phyloP scores from a whole-genome alignment of 2,888 invertebrate species.

The Xylocampa areola region DNA sequence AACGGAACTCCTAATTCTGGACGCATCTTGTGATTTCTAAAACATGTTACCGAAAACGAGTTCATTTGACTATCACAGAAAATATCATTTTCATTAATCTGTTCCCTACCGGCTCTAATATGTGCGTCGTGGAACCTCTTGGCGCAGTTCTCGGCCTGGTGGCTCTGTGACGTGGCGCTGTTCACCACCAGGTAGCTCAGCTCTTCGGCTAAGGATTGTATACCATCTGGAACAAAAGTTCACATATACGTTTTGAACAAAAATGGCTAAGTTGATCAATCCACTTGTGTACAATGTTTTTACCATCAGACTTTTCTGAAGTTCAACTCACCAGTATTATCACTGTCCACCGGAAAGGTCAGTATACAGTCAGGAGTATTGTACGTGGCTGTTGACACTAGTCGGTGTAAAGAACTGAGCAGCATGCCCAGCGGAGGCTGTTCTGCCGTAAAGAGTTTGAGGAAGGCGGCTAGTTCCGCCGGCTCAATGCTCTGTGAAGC shows the following conservation, averaged over 20 bases:
- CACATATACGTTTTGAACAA: no score
- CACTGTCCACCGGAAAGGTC: constrained; percentile 83
- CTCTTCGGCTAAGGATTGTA: constrained; percentile 61
- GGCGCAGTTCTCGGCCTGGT: constrained; percentile 72
- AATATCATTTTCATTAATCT: no score
- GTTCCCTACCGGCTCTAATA: constrained; percentile 64
- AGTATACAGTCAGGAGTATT: constrained; percentile 90
- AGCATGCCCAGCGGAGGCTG: constrained; percentile 87
- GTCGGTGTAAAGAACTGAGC: constrained; percentile 81
- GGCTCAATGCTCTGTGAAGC: constrained; percentile 88
- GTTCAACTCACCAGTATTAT: constrained; percentile 50
- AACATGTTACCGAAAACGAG: no score
- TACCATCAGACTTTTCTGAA: background rate
- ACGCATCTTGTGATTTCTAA: no score
- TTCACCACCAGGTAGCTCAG: constrained; percentile 60
- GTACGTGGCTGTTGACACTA: constrained; percentile 76
- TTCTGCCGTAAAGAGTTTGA: constrained; percentile 90
- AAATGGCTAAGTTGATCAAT: no score
- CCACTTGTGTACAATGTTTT: background rate
- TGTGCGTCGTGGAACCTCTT: constrained; percentile 70
- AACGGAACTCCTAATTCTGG: no score
- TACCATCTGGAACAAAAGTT: constrained; percentile 49
- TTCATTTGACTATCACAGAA: no score
- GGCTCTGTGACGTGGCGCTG: constrained; percentile 69
- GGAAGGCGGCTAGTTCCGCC: constrained; percentile 88